A percentile compares a stretch with the other conserved stretches of the same genome.
Evolutionary conservation across 2,888 invertebrate species (phyloP).

Genomic region (Acanthosepion pharaonis): DNA sequence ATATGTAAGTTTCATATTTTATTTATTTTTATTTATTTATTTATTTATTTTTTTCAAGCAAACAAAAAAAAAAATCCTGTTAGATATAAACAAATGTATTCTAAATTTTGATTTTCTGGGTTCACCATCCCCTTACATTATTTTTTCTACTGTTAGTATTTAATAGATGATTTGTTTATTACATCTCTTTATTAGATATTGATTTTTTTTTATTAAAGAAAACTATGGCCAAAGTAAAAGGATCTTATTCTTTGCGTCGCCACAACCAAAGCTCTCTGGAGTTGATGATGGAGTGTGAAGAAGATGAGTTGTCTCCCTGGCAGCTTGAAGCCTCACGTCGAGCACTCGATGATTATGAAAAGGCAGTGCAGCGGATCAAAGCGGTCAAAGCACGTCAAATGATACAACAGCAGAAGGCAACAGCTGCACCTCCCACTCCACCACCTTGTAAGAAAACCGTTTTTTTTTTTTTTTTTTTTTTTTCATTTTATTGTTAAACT

Average conservation of each 20-base stretch:
- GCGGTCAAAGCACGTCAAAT: slow-evolving; percentile 55
- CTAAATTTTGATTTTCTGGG: no score
- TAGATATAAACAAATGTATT: no score
- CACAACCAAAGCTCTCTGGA: slow-evolving; percentile 51
- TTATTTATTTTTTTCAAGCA: no score
- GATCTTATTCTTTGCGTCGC: slow-evolving; percentile 42
- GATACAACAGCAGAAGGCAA: slow-evolving; percentile 49
- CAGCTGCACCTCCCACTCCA: slow-evolving; percentile 48
- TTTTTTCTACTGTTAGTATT: not conserved
- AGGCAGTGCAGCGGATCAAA: slow-evolving; percentile 55
- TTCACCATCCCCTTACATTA: not conserved
- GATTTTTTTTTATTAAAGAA: not conserved
- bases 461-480: not conserved
- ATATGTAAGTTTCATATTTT: no score
- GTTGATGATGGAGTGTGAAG: slow-evolving; percentile 80
- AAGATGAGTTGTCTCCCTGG: slow-evolving; percentile 82
- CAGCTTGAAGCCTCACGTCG: slow-evolving; percentile 81
- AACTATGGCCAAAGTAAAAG: slow-evolving; percentile 34
- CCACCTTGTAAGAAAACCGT: slow-evolving; percentile 35
- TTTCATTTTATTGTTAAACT: slow-evolving; percentile 35
- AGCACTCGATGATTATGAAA: slow-evolving; percentile 80
- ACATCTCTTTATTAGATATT: not conserved
- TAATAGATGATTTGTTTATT: not conserved
- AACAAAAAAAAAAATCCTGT: no score
- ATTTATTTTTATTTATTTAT: no score